These are phyloP conservation scores for Hephaestus fuliginosus DNA, from an alignment of 2,797 vertebrate species.

Conservation along the genomic window DNA sequence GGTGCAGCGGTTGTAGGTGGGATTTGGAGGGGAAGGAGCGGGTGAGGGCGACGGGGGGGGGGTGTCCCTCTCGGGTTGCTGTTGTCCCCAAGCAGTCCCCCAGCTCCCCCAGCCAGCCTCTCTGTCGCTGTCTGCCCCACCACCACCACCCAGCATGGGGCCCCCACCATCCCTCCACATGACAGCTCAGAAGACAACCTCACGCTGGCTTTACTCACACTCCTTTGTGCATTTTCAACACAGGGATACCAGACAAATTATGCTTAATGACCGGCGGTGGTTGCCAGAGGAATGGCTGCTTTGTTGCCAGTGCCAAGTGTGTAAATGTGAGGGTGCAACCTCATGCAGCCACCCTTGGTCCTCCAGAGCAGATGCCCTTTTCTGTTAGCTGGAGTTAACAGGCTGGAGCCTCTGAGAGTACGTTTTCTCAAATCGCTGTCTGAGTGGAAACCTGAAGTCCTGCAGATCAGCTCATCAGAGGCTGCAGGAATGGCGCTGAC, in stretches of 20 bases:
- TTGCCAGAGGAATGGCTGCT: conserved; percentile 76
- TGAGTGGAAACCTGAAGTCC: background rate
- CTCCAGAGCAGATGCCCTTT: conserved; percentile 50
- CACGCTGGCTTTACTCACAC: conserved; percentile 79
- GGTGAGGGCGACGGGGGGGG: conserved; percentile 23
- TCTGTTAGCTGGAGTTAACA: conserved; percentile 46
- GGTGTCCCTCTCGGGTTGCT: conserved; percentile 77
- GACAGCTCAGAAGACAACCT: conserved; percentile 83
- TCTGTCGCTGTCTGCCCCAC: conserved; percentile 76
- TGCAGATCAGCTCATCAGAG: background rate
- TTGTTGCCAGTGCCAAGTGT: conserved; percentile 76
- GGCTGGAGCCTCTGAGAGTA: background rate
- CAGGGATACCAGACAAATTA: conserved; percentile 85
- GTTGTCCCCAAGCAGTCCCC: conserved; percentile 77
- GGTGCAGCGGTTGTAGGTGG: conserved; percentile 51
- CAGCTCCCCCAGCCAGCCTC: conserved; percentile 72
- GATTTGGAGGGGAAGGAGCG: conserved; percentile 30
- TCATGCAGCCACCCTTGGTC: conserved; percentile 36
- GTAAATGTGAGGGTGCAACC: conserved; percentile 62
- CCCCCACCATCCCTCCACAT: conserved; percentile 79
- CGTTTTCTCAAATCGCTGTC: background rate
- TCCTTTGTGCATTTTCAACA: conserved; percentile 80
- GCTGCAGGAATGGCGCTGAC: background rate
- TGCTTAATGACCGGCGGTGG: conserved; percentile 79
- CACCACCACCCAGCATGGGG: conserved; percentile 57